phyloP scores from a whole-genome alignment of 2,113 vertebrate genomes.

The Crotalus tigris region DNA sequence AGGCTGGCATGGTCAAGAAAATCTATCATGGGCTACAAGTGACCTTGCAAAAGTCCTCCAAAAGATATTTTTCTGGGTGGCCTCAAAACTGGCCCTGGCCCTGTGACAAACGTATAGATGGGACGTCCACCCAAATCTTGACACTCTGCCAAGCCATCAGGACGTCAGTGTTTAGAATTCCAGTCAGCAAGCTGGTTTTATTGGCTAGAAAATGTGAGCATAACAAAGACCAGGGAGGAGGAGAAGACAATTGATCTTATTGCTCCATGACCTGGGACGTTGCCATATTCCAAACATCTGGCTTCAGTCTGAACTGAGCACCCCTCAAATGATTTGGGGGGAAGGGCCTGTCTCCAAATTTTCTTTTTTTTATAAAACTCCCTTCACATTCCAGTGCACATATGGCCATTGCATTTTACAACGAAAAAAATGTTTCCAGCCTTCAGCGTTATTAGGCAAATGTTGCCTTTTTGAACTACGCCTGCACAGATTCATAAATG shows the following conservation, averaged over 20 bases:
- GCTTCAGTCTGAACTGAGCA: conserved; percentile 3
- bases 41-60: background rate
- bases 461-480: conserved; percentile 44
- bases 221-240: background rate
- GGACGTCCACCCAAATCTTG: background rate
- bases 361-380: background rate
- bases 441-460: conserved; percentile 27
- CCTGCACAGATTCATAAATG: conserved; percentile 40
- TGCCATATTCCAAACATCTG: conserved; percentile 1
- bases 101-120: background rate
- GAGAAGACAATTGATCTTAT: background rate
- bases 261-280: background rate
- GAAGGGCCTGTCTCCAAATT: background rate
- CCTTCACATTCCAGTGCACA: conserved; percentile 2
- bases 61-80: background rate
- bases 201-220: background rate
- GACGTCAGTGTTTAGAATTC: background rate
- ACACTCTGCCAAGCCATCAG: background rate
- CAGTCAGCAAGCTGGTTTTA: background rate
- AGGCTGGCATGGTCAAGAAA: background rate
- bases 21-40: background rate
- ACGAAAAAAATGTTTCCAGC: background rate
- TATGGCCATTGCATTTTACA: conserved; percentile 1
- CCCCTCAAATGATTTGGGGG: background rate
- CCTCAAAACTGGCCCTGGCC: background rate